A percentile compares a stretch with the other conserved stretches of the same genome.
phyloP scores from a whole-genome alignment of 1,140 invertebrate species.

The Penaeus vannamei region DNA sequence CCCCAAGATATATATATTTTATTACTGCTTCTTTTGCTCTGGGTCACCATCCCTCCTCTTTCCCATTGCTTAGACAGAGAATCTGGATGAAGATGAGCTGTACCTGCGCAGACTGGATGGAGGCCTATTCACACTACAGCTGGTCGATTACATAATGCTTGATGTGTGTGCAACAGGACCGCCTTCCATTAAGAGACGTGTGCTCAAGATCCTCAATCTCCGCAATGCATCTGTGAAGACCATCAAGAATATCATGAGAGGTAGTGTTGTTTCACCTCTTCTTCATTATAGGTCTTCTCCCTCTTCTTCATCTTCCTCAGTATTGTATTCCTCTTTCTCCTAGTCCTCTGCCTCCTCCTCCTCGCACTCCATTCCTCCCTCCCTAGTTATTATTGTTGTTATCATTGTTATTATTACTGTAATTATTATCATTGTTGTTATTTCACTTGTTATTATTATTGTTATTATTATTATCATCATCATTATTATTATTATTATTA shows the following conservation, averaged over 20 bases:
- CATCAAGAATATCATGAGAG: slow-evolving; percentile 95
- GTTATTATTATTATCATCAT: no score
- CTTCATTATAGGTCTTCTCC: neutral
- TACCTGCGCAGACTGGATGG: slow-evolving; percentile 92
- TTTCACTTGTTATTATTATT: no score
- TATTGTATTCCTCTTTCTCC: neutral
- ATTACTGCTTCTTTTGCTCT: neutral
- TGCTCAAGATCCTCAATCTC: slow-evolving; percentile 90
- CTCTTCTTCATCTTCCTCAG: neutral
- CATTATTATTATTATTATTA: no score
- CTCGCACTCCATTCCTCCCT: neutral
- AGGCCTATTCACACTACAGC: slow-evolving; percentile 95
- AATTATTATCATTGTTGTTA: no score
- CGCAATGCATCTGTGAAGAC: slow-evolving; percentile 92
- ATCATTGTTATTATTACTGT: no score
- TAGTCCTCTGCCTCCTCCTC: neutral
- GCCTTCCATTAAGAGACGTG: slow-evolving; percentile 86
- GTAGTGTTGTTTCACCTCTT: slow-evolving; percentile 72
- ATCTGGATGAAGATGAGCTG: slow-evolving; percentile 83
- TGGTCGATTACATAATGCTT: slow-evolving; percentile 95
- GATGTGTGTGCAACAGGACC: slow-evolving; percentile 88
- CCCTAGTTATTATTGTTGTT: no score
- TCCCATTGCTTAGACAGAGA: slow-evolving; percentile 51
- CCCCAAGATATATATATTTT: no score
- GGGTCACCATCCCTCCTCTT: neutral